phyloP scores from a whole-genome alignment of 2,113 vertebrate genomes.

The Trogon surrucura region DNA sequence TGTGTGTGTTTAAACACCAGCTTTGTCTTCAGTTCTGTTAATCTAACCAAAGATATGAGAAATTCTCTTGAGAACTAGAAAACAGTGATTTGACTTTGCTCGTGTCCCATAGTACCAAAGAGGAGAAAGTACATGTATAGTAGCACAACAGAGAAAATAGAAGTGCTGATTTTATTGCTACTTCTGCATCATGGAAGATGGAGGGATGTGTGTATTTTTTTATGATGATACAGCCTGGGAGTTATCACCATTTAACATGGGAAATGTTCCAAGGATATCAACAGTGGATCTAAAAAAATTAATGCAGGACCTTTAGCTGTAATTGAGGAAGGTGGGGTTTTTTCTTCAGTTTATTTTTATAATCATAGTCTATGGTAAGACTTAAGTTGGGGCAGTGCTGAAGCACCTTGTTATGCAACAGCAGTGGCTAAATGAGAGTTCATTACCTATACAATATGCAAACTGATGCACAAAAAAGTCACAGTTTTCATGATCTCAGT shows the following conservation, averaged over 20 bases:
- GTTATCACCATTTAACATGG: neutral
- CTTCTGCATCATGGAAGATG: neutral
- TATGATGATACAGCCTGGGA: neutral
- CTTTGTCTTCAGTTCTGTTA: neutral
- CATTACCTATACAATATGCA: neutral
- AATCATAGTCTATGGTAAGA: neutral
- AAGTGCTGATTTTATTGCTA: neutral
- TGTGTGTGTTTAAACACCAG: neutral
- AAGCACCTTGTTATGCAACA: neutral
- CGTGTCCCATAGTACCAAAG: neutral
- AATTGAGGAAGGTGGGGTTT: neutral
- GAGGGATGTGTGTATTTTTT: neutral
- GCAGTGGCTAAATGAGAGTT: neutral
- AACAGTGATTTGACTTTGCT: neutral
- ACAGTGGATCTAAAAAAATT: neutral
- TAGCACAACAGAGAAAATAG: neutral
- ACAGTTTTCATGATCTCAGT: neutral
- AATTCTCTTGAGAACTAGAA: neutral
- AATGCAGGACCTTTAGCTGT: neutral
- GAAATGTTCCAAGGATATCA: neutral
- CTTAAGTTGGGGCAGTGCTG: neutral
- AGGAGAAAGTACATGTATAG: neutral
- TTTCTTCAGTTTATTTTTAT: neutral
- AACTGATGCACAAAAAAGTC: neutral
- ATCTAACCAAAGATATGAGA: neutral